Evolutionary conservation across 2,113 vertebrate species (phyloP).

Genomic region (Tympanuchus pallidicinctus): DNA sequence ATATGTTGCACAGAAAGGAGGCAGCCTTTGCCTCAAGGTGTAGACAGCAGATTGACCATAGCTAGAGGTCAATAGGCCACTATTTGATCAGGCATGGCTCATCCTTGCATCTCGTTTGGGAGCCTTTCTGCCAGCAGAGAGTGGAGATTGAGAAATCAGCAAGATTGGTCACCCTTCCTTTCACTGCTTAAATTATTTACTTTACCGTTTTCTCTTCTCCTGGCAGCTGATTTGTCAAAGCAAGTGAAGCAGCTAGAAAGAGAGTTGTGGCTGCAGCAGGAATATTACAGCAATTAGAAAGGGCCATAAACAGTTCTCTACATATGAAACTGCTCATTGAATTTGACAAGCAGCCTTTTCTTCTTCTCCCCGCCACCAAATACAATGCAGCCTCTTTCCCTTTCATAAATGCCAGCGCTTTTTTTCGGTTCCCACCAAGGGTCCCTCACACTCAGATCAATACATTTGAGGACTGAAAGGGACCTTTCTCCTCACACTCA

Average conservation of each 20-base stretch:
- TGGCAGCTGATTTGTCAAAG: constrained; percentile 59
- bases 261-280: constrained; percentile 61
- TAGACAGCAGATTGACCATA: not conserved
- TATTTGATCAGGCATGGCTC: fast-evolving
- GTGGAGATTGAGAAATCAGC: not conserved
- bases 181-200: constrained; percentile 53
- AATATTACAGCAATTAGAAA: constrained; percentile 68
- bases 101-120: not conserved
- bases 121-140: not conserved
- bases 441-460: not conserved
- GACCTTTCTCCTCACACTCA: not conserved
- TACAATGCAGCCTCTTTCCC: constrained; percentile 44
- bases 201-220: constrained; percentile 22
- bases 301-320: constrained; percentile 55
- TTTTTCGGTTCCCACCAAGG: not conserved
- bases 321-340: constrained; percentile 43
- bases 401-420: not conserved
- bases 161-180: not conserved
- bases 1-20: not conserved
- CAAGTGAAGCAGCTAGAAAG: constrained; percentile 33
- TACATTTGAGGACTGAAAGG: not conserved
- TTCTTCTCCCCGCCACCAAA: not conserved
- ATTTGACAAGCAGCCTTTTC: constrained; percentile 57
- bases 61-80: not conserved
- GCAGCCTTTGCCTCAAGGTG: not conserved